phyloP scores from a whole-genome alignment of 2,113 vertebrate species.

The Microcebus murinus region DNA sequence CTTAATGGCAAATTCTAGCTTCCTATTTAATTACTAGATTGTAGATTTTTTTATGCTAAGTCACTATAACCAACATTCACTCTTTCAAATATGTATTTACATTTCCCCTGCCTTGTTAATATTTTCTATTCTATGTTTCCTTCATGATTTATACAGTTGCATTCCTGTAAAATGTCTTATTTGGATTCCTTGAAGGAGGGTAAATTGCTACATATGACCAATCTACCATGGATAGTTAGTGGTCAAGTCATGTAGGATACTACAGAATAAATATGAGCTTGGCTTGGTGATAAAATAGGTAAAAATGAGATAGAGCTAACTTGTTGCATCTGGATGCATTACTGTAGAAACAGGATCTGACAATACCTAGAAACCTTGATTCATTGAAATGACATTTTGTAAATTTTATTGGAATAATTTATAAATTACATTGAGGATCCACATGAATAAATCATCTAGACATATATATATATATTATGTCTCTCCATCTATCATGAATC shows the following conservation, averaged over 20 bases:
- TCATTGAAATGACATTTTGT: background rate
- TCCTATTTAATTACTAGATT: background rate
- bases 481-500: background rate
- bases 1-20: background rate
- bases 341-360: background rate
- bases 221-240: background rate
- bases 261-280: background rate
- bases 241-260: background rate
- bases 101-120: background rate
- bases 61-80: background rate
- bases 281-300: background rate
- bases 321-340: background rate
- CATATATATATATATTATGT: too few relatives aligned
- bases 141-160: background rate
- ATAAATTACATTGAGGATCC: background rate
- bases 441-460: background rate
- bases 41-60: background rate
- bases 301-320: background rate
- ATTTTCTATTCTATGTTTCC: background rate
- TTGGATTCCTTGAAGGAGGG: background rate
- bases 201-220: background rate
- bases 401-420: background rate
- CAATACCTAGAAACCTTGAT: background rate
- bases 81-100: background rate
- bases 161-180: background rate